Percentiles rank a stretch among this genome's conserved stretches.
Conservation (phyloP, 2,797 vertebrate genomes). For the Echiichthys vipera region DNA sequence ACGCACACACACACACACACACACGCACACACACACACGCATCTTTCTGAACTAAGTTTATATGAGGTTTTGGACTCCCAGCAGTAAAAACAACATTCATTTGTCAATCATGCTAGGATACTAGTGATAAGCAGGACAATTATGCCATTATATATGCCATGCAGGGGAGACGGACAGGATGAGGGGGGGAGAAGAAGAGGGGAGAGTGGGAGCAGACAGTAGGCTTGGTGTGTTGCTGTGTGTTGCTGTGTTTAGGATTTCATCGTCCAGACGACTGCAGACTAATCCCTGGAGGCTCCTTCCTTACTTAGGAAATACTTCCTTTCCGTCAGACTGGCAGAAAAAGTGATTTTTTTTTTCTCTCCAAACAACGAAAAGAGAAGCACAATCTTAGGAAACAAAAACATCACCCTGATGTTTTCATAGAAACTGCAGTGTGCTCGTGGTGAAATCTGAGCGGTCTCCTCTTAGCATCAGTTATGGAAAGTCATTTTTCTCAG, state of each 20-base stretch:
- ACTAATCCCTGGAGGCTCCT: slow-evolving; percentile 72
- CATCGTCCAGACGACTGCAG: slow-evolving; percentile 54
- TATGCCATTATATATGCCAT: slow-evolving; percentile 70
- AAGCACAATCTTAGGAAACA: slow-evolving; percentile 20
- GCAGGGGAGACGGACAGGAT: slow-evolving; percentile 51
- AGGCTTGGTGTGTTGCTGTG: slow-evolving; percentile 59
- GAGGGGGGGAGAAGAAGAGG: slow-evolving; percentile 19
- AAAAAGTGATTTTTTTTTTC: slow-evolving; percentile 52
- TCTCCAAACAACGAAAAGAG: slow-evolving; percentile 50
- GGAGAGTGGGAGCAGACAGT: slow-evolving; percentile 53
- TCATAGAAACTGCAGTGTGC: slow-evolving; percentile 21
- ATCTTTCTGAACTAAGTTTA: neutral
- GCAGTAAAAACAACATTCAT: slow-evolving; percentile 63
- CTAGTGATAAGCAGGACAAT: slow-evolving; percentile 69
- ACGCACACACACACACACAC: no score
- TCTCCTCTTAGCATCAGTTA: slow-evolving; percentile 10
- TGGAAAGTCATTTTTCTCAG: slow-evolving; percentile 18
- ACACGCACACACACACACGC: no score
- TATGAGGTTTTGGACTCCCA: slow-evolving; percentile 27
- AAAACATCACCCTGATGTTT: slow-evolving; percentile 19
- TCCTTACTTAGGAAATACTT: slow-evolving; percentile 71
- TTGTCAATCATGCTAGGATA: slow-evolving; percentile 66
- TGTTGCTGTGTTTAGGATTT: slow-evolving; percentile 68
- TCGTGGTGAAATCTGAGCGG: slow-evolving; percentile 2
- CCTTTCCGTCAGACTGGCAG: slow-evolving; percentile 65